A percentile compares a stretch with the other conserved stretches of the same genome.
These are phyloP conservation scores for Scophthalmus maximus DNA, from an alignment of 2,113 vertebrate genomes.

Conservation along the genomic window DNA sequence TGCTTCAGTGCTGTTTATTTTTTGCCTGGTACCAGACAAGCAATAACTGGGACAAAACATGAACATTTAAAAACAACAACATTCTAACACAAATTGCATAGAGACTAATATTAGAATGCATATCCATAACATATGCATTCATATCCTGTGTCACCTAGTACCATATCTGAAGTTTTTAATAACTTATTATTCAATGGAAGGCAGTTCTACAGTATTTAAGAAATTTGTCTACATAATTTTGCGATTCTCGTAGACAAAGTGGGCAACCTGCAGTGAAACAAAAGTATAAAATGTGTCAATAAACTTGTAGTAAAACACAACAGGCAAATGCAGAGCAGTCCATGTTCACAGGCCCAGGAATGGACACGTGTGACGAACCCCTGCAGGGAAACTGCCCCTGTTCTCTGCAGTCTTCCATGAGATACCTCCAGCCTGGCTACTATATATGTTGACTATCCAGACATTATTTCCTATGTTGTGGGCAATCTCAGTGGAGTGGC, in stretches of 20 bases:
- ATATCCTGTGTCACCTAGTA: too few relatives aligned
- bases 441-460: slow-evolving; percentile 21
- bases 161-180: too few relatives aligned
- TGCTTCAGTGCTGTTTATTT: too few relatives aligned
- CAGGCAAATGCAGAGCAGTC: not conserved
- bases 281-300: slow-evolving; percentile 9
- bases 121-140: too few relatives aligned
- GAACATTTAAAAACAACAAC: not conserved
- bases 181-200: not conserved
- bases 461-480: slow-evolving; percentile 20
- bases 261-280: not conserved
- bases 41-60: too few relatives aligned
- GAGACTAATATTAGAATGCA: too few relatives aligned
- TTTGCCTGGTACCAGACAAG: too few relatives aligned
- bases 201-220: not conserved
- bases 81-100: too few relatives aligned
- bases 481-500: slow-evolving; percentile 17
- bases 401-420: slow-evolving; percentile 31
- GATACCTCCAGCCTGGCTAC: slow-evolving; percentile 15
- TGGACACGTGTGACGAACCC: not conserved
- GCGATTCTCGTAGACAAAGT: not conserved
- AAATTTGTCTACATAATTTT: not conserved
- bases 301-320: slow-evolving; percentile 2
- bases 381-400: slow-evolving; percentile 23
- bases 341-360: not conserved